These are phyloP conservation scores for Pangasius larnaudii DNA, from an alignment of 2,797 vertebrate species.

Conservation along the genomic window DNA sequence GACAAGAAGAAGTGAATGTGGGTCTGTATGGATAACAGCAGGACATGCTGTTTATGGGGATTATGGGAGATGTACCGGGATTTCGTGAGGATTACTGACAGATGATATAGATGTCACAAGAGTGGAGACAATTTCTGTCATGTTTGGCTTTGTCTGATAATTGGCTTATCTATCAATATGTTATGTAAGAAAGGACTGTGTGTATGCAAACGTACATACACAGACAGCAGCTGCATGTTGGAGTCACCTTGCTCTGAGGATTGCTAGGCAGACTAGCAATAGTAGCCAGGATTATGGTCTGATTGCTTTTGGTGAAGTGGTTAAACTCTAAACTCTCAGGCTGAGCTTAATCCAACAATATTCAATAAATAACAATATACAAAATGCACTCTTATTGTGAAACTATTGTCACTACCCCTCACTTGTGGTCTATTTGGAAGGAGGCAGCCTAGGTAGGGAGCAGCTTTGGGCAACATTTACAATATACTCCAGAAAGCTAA, in stretches of 20 bases:
- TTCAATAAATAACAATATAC: background rate
- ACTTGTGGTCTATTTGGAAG: background rate
- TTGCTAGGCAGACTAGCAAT: background rate
- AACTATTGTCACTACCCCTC: too few species aligned
- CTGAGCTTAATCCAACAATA: background rate
- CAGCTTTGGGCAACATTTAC: background rate
- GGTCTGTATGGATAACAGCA: background rate
- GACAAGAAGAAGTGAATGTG: background rate
- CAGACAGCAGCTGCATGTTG: constrained; percentile 60
- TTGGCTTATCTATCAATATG: background rate
- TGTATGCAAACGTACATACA: constrained; percentile 37
- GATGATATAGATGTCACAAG: background rate
- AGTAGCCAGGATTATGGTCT: background rate
- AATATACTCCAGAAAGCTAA: background rate
- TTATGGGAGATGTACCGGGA: constrained; percentile 14
- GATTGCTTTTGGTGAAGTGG: background rate
- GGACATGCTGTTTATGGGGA: background rate
- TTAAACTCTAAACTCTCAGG: background rate
- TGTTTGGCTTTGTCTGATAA: constrained; percentile 17
- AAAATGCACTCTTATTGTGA: background rate
- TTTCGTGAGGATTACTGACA: constrained; percentile 3
- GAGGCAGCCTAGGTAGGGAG: background rate
- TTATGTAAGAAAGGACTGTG: background rate
- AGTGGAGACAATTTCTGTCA: constrained; percentile 16
- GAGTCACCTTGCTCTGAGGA: constrained; percentile 58